Evolutionary conservation across 2,888 invertebrate species (phyloP).

Genomic region (Dichetophora obliterata): DNA sequence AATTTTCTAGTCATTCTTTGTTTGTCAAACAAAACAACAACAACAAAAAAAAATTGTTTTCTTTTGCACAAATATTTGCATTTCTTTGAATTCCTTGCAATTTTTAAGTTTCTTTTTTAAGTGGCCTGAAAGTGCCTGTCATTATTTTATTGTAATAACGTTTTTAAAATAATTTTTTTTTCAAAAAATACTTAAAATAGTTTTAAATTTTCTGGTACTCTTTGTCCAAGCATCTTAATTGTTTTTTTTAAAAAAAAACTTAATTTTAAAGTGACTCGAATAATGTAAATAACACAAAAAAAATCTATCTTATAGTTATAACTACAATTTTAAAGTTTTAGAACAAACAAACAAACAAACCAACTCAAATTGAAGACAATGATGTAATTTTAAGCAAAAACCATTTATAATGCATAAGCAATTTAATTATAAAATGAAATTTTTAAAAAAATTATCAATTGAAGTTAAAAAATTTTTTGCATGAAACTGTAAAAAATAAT

Average conservation of each 20-base stretch:
- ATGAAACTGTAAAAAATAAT: not conserved
- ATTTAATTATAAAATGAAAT: constrained; percentile 24
- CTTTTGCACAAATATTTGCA: not conserved
- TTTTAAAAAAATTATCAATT: constrained; percentile 24
- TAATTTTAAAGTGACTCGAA: constrained; percentile 51
- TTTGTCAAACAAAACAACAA: no score
- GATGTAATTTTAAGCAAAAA: constrained; percentile 35
- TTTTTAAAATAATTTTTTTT: not conserved
- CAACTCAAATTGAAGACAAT: constrained; percentile 48
- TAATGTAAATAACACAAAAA: constrained; percentile 41
- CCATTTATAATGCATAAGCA: constrained; percentile 44
- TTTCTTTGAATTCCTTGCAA: constrained; percentile 42
- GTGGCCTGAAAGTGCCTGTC: constrained; percentile 55
- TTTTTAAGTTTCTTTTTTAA: constrained; percentile 47
- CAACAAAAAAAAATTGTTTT: constrained; percentile 51
- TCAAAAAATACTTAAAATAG: no score
- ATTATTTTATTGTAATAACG: constrained; percentile 46
- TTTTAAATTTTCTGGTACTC: no score
- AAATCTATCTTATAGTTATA: constrained; percentile 44
- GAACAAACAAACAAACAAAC: constrained; percentile 41
- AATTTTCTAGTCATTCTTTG: constrained; percentile 62
- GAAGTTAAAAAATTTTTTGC: constrained; percentile 38
- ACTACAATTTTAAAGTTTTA: constrained; percentile 36
- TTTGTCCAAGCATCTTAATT: not conserved
- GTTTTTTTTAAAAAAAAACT: constrained; percentile 49